Base-by-base conservation (phyloP, 2,797 vertebrate genomes). In the Pangasius krempfi region DNA sequence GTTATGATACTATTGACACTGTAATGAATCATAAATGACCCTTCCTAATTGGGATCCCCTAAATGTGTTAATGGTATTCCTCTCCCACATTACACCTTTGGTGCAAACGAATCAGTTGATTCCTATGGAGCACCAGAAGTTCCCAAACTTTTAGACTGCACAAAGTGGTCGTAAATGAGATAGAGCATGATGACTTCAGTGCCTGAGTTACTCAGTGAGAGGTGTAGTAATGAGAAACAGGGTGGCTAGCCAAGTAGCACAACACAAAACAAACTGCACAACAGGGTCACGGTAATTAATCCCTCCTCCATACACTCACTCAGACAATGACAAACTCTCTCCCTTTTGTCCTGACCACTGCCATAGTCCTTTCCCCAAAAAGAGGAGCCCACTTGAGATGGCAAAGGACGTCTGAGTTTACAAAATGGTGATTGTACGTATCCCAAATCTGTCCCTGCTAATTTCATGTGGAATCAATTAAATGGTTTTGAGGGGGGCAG, bases 381-480 rank as follows among this genome's bases (percentile, higher is more conserved):
- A 88, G 84, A 84, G 75, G 76, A 85, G 79, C 70, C 75, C 81
- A 87, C 84, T 76, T 62, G 81, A 91, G 80, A 88, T 76, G 64
- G 76, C 20, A 81, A 87, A 90, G 85, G 75, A 85, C 88, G 20
- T 82, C 30, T 1, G 72, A 91, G 89, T 90, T 92, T 84, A 92
- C 89, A 90, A 89, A 92, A 88, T 85, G 66, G 81, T 44, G 87
- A 92, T 85, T 85, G 64, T 83, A 91, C 88, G 88, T 75, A 89
- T 91, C 89, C 78, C 70, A 85, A 89, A 96, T 95, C 95, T 95
- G 95, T 96, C 95, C 95, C 93, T 92, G 94, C 96, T 96, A 97
- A 96, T 96, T 96, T 96, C 95, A 95, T 95, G 94, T 95, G 93
- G 96, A 96, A 96, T 96, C 95, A 96, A 96, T 96, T 96, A 96